A percentile compares a stretch with the other conserved stretches of the same genome.
Conservation (phyloP, 2,797 vertebrate species). For the Artibeus lituratus region DNA sequence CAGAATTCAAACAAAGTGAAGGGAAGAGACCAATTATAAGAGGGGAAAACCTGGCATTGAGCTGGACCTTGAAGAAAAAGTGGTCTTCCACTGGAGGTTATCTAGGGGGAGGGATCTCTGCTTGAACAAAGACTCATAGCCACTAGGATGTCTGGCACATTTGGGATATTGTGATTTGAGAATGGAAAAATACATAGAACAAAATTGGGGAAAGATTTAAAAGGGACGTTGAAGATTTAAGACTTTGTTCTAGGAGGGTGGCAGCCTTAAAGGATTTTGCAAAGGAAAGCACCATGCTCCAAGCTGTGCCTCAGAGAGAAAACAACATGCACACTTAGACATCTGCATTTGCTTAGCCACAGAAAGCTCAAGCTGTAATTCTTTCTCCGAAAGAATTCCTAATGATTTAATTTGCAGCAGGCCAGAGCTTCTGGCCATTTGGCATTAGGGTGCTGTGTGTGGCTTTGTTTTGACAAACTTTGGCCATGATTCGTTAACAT, state of each 20-base stretch:
- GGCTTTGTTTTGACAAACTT: slow-evolving; percentile 64
- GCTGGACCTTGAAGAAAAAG: not conserved
- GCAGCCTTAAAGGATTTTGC: slow-evolving; percentile 33
- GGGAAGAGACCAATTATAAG: not conserved
- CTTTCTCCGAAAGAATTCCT: slow-evolving; percentile 39
- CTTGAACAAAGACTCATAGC: not conserved
- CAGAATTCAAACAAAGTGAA: not conserved
- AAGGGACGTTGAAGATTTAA: not conserved
- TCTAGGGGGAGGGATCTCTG: not conserved
- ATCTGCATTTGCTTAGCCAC: slow-evolving; percentile 64
- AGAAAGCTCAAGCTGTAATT: not conserved
- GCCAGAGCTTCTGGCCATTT: slow-evolving; percentile 39
- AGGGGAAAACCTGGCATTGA: not conserved
- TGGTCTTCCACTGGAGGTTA: not conserved
- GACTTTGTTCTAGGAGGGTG: slow-evolving; percentile 43
- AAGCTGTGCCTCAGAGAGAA: not conserved
- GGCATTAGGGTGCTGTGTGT: slow-evolving; percentile 41
- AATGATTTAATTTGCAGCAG: slow-evolving; percentile 47
- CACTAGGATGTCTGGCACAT: not conserved
- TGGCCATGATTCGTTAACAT: slow-evolving; percentile 31
- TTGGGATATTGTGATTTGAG: not conserved
- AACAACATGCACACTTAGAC: slow-evolving; percentile 31
- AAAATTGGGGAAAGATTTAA: not conserved
- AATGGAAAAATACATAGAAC: not conserved
- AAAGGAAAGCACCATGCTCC: not conserved